These are phyloP conservation scores for Bursaphelenchus okinawaensis DNA, from an alignment of 2,888 invertebrate species.

Conservation along the genomic window DNA sequence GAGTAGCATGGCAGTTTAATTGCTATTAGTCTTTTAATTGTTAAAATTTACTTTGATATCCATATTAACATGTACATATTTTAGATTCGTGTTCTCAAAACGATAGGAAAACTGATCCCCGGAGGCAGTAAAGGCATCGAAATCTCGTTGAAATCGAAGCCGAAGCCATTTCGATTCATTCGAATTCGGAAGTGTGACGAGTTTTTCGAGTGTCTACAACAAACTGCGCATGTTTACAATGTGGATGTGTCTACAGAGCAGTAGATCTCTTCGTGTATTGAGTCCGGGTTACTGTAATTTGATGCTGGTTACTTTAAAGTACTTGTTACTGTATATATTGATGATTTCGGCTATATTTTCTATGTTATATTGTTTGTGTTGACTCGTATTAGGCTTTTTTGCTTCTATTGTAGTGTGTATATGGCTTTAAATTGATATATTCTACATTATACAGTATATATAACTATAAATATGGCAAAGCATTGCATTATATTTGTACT, in stretches of 20 bases:
- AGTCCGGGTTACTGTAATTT: too few species aligned
- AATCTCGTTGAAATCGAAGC: conserved; percentile 27
- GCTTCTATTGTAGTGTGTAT: too few species aligned
- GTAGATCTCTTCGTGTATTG: not conserved
- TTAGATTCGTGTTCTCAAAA: conserved; percentile 23
- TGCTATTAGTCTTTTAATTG: not conserved
- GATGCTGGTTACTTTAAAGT: too few species aligned
- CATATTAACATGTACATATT: conserved; percentile 4
- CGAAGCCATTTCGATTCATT: conserved; percentile 43
- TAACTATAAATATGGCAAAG: too few species aligned
- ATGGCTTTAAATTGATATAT: not conserved
- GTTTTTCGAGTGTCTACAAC: conserved; percentile 26
- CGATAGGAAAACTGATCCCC: conserved; percentile 37
- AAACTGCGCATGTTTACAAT: conserved; percentile 29
- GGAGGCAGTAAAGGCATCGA: conserved; percentile 46
- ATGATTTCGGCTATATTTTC: too few species aligned
- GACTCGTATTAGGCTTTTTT: too few species aligned
- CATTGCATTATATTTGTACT: too few species aligned
- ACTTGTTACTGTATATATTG: too few species aligned
- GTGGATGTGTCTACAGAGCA: conserved; percentile 13
- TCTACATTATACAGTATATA: not conserved
- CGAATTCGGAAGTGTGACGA: conserved; percentile 33
- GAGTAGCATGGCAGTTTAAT: too few species aligned
- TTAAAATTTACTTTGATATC: not conserved
- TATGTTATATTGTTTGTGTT: too few species aligned